Evolutionary conservation across 2,888 invertebrate genomes (phyloP).

Genomic region (Cheilosia pagana): DNA sequence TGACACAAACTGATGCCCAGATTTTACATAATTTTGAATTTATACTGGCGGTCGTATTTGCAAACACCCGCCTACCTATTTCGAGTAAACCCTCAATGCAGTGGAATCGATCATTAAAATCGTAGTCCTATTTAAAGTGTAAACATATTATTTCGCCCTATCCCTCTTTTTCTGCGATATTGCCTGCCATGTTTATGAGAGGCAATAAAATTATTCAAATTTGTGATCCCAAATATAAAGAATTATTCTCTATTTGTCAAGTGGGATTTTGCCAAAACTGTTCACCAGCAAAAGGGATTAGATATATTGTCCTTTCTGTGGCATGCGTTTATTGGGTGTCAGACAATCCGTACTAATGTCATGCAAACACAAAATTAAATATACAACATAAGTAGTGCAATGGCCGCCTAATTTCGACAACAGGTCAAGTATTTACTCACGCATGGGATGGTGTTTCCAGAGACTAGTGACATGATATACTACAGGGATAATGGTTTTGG

Average conservation of each 20-base stretch:
- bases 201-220: slow-evolving; percentile 10
- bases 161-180: neutral
- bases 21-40: neutral
- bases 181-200: neutral
- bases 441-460: neutral
- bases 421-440: slow-evolving; percentile 13
- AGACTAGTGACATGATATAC: slow-evolving; percentile 10
- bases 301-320: slow-evolving; percentile 10
- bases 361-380: neutral
- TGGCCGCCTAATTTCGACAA: slow-evolving; percentile 14
- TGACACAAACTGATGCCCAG: neutral
- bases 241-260: neutral
- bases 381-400: neutral
- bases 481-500: slow-evolving; percentile 6
- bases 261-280: neutral
- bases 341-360: neutral
- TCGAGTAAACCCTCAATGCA: neutral
- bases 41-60: neutral
- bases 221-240: neutral
- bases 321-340: slow-evolving; percentile 22
- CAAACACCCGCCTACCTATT: neutral
- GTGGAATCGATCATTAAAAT: neutral
- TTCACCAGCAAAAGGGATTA: slow-evolving; percentile 14
- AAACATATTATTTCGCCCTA: too few relatives aligned
- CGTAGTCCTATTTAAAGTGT: too few relatives aligned